Base-by-base conservation (phyloP, 1,140 invertebrate species). In the Caenorhabditis remanei region DNA sequence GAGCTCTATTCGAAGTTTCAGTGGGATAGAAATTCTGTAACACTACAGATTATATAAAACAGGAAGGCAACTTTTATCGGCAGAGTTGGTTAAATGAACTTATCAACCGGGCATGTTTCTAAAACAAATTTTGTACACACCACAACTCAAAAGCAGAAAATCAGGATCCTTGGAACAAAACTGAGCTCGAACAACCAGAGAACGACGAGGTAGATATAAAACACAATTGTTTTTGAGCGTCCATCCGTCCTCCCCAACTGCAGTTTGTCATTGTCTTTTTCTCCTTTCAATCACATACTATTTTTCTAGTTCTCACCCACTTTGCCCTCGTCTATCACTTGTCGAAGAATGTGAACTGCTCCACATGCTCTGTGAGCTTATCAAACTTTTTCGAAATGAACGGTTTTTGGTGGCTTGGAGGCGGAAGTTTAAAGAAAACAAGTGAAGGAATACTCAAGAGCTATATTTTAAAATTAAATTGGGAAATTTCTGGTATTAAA, bases 171-270 rank as follows among this genome's bases (percentile, higher is more conserved):
- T 14, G 50, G 16, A 53, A 53, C 50, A 14, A 53, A 53, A 11
- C 50, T 53, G 50, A 53, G 5, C 50, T 53, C 16, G 50, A 53
- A 53, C 50, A 6, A 53, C 50, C 71, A 79, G 2, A 79, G 46
- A 79, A 79, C 71, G 67, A 46, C 67, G 24, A 65, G 6, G 41
- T 46, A 46, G 71, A 79, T 79, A 79, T 79, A 79, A 79, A 79
- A 21, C 65, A 71, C 65, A 48, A 79, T 79, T 79, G 71, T 79
- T 79, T 71, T 79, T 41, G 21, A 79, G 46, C 43, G 46, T 79
- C n/a, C 71, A 79, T 48, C 53, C 46, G n/a, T 50, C 46, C 71
- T 9, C 24, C 71, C 46, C 11, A 79, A 50, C 71, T 50, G 46
- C 71, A 79, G 71, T 50, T 32, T 79, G 71, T 79, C 71, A 32